phyloP scores from a whole-genome alignment of 2,113 vertebrate genomes.

The Corydoras maculifer region DNA sequence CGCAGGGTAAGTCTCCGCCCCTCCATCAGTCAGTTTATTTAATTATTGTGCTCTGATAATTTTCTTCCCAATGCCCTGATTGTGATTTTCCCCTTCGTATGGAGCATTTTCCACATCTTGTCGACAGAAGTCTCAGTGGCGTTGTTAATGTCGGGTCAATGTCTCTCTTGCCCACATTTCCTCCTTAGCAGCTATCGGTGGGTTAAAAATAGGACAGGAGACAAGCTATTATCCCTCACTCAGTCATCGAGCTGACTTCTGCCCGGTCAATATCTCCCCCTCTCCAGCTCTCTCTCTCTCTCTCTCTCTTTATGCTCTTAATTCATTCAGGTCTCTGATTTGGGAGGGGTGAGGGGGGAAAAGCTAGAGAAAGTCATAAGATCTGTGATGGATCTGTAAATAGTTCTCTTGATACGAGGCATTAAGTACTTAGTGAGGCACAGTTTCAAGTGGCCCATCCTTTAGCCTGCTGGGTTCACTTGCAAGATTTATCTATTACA shows the following conservation, averaged over 20 bases:
- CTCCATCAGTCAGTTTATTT: background rate
- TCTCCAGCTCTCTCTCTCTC: too few relatives aligned
- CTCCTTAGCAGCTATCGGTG: constrained; percentile 18
- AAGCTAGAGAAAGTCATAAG: background rate
- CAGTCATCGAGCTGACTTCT: constrained; percentile 16
- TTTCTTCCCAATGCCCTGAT: too few relatives aligned
- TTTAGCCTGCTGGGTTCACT: too few relatives aligned
- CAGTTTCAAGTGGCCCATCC: too few relatives aligned
- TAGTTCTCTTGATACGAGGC: too few relatives aligned
- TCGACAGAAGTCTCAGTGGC: background rate
- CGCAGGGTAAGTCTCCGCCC: constrained; percentile 78
- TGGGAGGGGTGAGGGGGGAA: constrained; percentile 9
- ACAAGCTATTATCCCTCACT: constrained; percentile 32
- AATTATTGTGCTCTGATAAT: too few relatives aligned
- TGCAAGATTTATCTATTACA: too few relatives aligned
- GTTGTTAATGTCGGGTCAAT: constrained; percentile 1
- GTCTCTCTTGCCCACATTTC: constrained; percentile 2
- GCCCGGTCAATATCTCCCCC: constrained; percentile 29
- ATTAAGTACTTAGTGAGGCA: too few relatives aligned
- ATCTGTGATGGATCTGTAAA: background rate
- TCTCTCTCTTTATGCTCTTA: too few relatives aligned
- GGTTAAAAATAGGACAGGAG: constrained; percentile 33
- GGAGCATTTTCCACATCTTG: too few relatives aligned
- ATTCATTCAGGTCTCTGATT: constrained; percentile 4
- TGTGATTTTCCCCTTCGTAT: too few relatives aligned